A percentile compares a stretch with the other conserved stretches of the same genome.
phyloP scores from a whole-genome alignment of 2,113 vertebrate species.

The Cottus gobio region DNA sequence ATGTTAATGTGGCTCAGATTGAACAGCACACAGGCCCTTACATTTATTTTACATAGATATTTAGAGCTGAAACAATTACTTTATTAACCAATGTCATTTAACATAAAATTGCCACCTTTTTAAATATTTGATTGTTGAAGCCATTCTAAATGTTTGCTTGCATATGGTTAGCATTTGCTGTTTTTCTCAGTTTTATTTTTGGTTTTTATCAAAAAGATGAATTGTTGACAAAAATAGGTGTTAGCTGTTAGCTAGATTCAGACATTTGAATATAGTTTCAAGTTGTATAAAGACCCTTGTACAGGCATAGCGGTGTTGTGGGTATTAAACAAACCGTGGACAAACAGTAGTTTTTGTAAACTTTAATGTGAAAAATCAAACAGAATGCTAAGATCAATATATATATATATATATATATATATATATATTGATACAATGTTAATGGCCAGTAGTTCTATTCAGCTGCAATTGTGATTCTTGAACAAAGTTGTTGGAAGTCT shows the following conservation, averaged over 20 bases:
- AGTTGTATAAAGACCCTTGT: background rate
- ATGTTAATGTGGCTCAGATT: background rate
- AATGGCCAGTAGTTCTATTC: constrained; percentile 84
- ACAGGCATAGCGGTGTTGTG: background rate
- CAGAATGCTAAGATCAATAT: constrained; percentile 87
- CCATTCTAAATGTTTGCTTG: background rate
- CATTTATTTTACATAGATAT: background rate
- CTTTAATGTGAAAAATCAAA: constrained; percentile 88
- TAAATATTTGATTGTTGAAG: background rate
- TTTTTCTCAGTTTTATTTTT: background rate
- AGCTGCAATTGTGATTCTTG: constrained; percentile 80
- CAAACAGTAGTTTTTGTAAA: constrained; percentile 76
- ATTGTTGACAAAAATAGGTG: background rate
- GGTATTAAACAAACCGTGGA: constrained; percentile 17
- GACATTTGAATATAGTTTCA: background rate
- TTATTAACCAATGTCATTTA: background rate
- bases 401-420: constrained; percentile 86
- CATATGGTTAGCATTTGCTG: background rate
- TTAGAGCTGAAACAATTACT: background rate
- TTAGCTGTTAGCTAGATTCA: background rate
- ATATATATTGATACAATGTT: constrained; percentile 86
- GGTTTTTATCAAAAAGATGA: background rate
- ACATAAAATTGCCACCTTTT: background rate
- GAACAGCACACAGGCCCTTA: background rate
- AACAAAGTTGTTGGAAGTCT: constrained; percentile 76